A percentile compares a stretch with the other conserved stretches of the same genome.
Conservation (phyloP, 2,888 invertebrate species). For the Drosophila monieri region DNA sequence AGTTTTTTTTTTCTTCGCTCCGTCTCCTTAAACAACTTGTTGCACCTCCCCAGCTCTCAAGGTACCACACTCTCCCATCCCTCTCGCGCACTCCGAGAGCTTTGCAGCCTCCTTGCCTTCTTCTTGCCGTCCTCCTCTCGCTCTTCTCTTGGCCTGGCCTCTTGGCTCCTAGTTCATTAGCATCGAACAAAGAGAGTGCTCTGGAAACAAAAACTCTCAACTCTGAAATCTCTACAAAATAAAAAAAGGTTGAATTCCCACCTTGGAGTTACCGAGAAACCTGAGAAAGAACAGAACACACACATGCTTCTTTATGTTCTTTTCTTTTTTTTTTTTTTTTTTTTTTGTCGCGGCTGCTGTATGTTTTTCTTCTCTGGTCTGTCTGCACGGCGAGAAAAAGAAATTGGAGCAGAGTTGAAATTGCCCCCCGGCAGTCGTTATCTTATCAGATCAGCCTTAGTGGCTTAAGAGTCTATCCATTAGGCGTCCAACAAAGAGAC, state of each 20-base stretch:
- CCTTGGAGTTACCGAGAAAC: constrained; percentile 26
- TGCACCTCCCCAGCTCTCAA: not conserved
- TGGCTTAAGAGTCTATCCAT: constrained; percentile 6
- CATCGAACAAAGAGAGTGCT: constrained; percentile 38
- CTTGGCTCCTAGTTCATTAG: constrained; percentile 29
- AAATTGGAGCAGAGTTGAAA: not conserved
- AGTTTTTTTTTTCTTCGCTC: constrained; percentile 38
- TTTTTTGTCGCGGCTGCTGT: constrained; percentile 24
- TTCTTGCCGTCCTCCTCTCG: too few relatives aligned
- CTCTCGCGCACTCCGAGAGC: not conserved
- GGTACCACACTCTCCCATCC: not conserved
- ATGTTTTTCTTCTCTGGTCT: constrained; percentile 1
- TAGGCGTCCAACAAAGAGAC: not conserved
- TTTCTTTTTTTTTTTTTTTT: not conserved
- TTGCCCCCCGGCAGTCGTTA: not conserved
- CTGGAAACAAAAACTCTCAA: not conserved
- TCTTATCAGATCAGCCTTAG: constrained; percentile 21
- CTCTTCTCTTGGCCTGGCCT: not conserved
- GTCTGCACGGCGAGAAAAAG: constrained; percentile 6
- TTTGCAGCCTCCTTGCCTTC: constrained; percentile 12
- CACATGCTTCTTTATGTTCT: not conserved
- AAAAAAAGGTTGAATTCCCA: constrained; percentile 12
- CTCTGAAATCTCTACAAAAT: not conserved
- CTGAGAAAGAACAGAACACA: not conserved
- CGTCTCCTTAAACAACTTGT: constrained; percentile 23